Evolutionary conservation across 2,888 invertebrate genomes (phyloP).

Genomic region (Terebella lapidaria): DNA sequence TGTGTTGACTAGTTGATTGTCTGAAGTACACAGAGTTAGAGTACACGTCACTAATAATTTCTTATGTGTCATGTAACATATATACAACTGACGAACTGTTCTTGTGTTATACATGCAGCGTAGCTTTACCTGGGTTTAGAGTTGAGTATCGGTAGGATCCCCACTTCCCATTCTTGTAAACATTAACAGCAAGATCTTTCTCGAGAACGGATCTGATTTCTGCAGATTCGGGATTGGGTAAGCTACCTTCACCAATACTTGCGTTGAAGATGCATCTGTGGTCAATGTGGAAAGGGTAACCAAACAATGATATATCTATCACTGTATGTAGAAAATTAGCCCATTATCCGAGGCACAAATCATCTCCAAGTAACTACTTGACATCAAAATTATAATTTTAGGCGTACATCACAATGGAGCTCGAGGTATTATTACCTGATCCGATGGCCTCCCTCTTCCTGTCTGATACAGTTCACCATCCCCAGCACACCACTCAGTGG

Average conservation of each 20-base stretch:
- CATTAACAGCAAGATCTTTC: not conserved
- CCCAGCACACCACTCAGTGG: not conserved
- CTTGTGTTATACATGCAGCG: not conserved
- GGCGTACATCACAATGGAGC: not conserved
- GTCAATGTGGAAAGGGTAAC: not conserved
- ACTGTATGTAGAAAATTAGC: not conserved
- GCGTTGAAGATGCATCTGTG: conserved; percentile 1
- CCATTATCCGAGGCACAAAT: not conserved
- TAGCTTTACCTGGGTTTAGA: not conserved
- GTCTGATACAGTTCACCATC: not conserved
- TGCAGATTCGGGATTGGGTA: not conserved
- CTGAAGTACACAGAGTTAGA: too few relatives aligned
- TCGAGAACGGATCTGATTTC: not conserved
- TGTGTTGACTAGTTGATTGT: conserved; percentile 59
- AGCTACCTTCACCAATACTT: not conserved
- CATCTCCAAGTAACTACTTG: too few relatives aligned
- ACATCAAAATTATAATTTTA: too few relatives aligned
- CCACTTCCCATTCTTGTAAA: not conserved
- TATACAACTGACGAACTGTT: not conserved
- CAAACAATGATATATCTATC: too few relatives aligned
- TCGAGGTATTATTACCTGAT: not conserved
- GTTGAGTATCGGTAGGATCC: not conserved
- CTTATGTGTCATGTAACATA: too few relatives aligned
- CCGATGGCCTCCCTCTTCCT: not conserved
- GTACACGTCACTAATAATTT: too few relatives aligned